Conservation (phyloP, 2,888 invertebrate genomes). For the Punctoribates punctum region DNA sequence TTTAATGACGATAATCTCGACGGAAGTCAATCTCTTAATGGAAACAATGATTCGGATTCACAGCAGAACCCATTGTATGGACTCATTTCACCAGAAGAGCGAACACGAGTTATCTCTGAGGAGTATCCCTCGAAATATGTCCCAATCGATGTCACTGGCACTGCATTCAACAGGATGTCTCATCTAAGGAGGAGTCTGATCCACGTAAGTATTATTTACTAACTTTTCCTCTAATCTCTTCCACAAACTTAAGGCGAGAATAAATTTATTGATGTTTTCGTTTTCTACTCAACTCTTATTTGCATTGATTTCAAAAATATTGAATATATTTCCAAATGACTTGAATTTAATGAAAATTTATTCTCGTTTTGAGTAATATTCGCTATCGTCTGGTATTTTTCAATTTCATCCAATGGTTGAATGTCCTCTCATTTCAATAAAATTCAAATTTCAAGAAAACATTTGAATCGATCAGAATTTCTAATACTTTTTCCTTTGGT, state of each 20-base stretch:
- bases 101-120: slow-evolving; percentile 49
- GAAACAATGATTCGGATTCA: slow-evolving; percentile 1
- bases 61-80: slow-evolving; percentile 32
- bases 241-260: too few relatives aligned
- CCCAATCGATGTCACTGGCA: slow-evolving; percentile 81
- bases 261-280: too few relatives aligned
- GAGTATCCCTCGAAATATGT: slow-evolving; percentile 72
- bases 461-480: slow-evolving; percentile 1
- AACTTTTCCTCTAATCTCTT: background rate
- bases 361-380: too few relatives aligned
- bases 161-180: slow-evolving; percentile 83
- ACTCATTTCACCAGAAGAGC: slow-evolving; percentile 51
- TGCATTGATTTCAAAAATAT: too few relatives aligned
- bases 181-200: slow-evolving; percentile 74
- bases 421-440: too few relatives aligned
- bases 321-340: too few relatives aligned
- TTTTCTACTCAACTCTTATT: too few relatives aligned
- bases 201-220: slow-evolving; percentile 55
- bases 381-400: too few relatives aligned
- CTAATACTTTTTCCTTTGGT: background rate
- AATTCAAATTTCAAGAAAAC: too few relatives aligned
- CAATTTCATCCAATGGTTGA: too few relatives aligned
- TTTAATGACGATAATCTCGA: background rate
- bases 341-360: too few relatives aligned
- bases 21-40: background rate